Base-by-base conservation (phyloP, 1,140 invertebrate species). In the Geopemphigus sp. region DNA sequence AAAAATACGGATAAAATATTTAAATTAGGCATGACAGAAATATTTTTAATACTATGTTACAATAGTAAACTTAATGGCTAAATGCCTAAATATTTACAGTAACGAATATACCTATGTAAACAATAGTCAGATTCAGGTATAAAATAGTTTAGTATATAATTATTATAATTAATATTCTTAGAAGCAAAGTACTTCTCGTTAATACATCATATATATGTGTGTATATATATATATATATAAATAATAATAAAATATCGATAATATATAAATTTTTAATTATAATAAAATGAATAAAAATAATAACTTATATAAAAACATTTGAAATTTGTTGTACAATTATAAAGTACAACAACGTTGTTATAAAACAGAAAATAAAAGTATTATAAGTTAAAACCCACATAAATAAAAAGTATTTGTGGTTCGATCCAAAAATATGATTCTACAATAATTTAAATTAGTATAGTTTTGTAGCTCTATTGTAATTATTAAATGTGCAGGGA, bases 51-150 rank as follows among this genome's bases (percentile, higher is more conserved):
- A 57, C 53, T 74, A 57, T 56, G 32, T 56, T 53, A 70, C 45
- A 70, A 57, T 57, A 74, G 57, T 57, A 74, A 15, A 74, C 12
- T 74, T 74, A 50, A 70, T 50, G 22, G 1, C 64, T 50, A 70
- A 53, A 53, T 26, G 19, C 24, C 22, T 70, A 70, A 50, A 50
- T 70, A 50, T 70, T 70, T 70, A 70, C 45, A 70, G 0, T 50
- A 50, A 70, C 50, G 14, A 74, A 32, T 57, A 57, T 39, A 57
- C 26, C 72, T 56, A 74, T 17, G 24, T 32, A 74, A n/a, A 74
- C 53, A 74, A 74, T 56, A 57, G 53, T 74, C 12, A 74, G 53
- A 12, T 74, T 56, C 53, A 39, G 72, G 29, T 74, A 74, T 74
- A 74, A 72, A 72, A 50, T 53, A 72, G 29, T 73, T 73, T 29